A percentile compares a stretch with the other conserved stretches of the same genome.
Conservation (phyloP, 2,888 invertebrate genomes). For the Alcis repandata region DNA sequence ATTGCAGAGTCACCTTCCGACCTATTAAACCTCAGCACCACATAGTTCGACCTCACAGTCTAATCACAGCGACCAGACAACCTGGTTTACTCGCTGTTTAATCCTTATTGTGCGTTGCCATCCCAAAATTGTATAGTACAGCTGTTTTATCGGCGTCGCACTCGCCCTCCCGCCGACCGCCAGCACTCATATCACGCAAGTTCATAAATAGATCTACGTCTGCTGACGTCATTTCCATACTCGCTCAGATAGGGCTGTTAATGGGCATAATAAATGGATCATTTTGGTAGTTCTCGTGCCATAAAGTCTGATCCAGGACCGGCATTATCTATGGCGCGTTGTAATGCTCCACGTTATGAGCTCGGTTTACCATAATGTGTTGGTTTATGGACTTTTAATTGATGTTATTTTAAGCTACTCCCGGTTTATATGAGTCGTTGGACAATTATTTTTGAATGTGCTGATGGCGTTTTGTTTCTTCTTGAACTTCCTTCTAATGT, state of each 20-base stretch:
- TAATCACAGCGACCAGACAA: no score
- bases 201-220: slow-evolving; percentile 57
- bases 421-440: slow-evolving; percentile 13
- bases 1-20: no score
- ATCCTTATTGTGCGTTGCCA: no score
- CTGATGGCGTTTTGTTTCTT: slow-evolving; percentile 1
- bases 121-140: background rate
- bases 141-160: background rate
- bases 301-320: slow-evolving; percentile 55
- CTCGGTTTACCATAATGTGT: slow-evolving; percentile 39
- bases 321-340: slow-evolving; percentile 47
- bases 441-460: slow-evolving; percentile 26
- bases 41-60: no score
- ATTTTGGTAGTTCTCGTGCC: slow-evolving; percentile 54
- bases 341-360: slow-evolving; percentile 42
- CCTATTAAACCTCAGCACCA: no score
- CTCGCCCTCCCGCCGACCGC: slow-evolving; percentile 4
- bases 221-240: slow-evolving; percentile 60
- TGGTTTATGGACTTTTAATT: slow-evolving; percentile 38
- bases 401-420: slow-evolving; percentile 35
- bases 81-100: no score
- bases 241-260: slow-evolving; percentile 58
- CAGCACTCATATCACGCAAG: slow-evolving; percentile 39
- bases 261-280: slow-evolving; percentile 62
- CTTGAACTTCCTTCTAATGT: background rate